Conservation (phyloP, 2,797 vertebrate species). For the Manis javanica region DNA sequence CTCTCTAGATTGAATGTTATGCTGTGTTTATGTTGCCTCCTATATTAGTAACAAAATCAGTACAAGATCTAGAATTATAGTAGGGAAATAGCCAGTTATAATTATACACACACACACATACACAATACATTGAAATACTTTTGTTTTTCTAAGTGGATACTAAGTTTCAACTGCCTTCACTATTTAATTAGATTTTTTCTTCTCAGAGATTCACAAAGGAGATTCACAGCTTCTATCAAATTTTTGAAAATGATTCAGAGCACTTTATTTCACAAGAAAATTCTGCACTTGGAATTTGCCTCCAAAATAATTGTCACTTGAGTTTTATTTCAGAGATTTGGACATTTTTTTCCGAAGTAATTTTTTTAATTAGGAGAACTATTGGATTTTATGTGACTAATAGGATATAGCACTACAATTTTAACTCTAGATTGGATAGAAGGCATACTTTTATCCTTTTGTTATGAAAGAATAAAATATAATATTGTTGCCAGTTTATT, state of each 20-base stretch:
- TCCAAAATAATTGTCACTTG: neutral
- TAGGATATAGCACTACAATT: neutral
- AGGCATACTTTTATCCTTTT: neutral
- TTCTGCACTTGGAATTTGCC: neutral
- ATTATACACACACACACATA: neutral
- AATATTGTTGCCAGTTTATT: neutral
- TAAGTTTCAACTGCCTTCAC: neutral
- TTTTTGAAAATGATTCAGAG: slow-evolving; percentile 19
- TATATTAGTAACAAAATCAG: neutral
- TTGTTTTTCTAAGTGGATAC: neutral
- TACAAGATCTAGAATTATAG: neutral
- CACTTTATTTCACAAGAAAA: neutral
- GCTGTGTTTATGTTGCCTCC: neutral
- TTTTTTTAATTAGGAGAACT: neutral
- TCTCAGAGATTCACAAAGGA: neutral
- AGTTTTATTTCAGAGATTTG: slow-evolving; percentile 45
- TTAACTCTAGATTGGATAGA: neutral
- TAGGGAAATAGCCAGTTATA: too few species aligned
- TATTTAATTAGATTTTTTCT: slow-evolving; percentile 2
- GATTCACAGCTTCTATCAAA: neutral
- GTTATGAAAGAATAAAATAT: slow-evolving; percentile 16
- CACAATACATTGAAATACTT: neutral
- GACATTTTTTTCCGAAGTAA: neutral
- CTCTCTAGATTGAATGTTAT: neutral
- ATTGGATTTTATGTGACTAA: neutral